Percentiles rank a stretch among this genome's conserved stretches.
phyloP scores from a whole-genome alignment of 2,888 invertebrate species.

The Syrphus vitripennis region DNA sequence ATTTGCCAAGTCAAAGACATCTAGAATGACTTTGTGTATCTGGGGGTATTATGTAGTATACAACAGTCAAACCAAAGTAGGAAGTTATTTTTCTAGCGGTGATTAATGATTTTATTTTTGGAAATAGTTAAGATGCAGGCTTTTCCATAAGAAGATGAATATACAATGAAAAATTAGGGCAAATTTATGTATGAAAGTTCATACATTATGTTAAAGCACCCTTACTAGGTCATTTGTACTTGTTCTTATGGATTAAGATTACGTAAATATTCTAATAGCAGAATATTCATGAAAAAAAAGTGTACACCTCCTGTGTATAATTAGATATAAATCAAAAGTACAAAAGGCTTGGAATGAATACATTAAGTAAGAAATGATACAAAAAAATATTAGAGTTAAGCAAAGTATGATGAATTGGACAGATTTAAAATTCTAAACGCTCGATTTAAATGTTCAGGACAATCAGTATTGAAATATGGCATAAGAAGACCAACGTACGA shows the following conservation, averaged over 20 bases:
- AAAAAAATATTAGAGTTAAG: no score
- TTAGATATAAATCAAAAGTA: no score
- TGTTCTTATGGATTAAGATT: background rate
- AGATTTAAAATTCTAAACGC: no score
- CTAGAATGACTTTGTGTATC: background rate
- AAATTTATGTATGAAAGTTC: conserved; percentile 7
- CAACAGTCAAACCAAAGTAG: conserved; percentile 42
- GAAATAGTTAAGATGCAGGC: conserved; percentile 59
- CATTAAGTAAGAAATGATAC: no score
- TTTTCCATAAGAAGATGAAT: conserved; percentile 52
- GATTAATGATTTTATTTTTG: conserved; percentile 66
- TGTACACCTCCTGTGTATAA: no score
- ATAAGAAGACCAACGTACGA: no score
- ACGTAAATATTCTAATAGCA: background rate
- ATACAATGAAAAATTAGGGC: conserved; percentile 55
- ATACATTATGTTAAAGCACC: background rate
- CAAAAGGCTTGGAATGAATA: no score
- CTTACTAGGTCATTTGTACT: background rate
- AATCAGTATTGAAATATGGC: no score
- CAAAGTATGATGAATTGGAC: no score
- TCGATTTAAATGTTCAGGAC: no score
- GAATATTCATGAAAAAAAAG: background rate
- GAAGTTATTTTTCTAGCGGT: conserved; percentile 62
- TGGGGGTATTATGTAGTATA: background rate
- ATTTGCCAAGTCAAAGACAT: conserved; percentile 32